Conservation (phyloP, 2,113 vertebrate genomes). For the Aptenodytes forsteri region DNA sequence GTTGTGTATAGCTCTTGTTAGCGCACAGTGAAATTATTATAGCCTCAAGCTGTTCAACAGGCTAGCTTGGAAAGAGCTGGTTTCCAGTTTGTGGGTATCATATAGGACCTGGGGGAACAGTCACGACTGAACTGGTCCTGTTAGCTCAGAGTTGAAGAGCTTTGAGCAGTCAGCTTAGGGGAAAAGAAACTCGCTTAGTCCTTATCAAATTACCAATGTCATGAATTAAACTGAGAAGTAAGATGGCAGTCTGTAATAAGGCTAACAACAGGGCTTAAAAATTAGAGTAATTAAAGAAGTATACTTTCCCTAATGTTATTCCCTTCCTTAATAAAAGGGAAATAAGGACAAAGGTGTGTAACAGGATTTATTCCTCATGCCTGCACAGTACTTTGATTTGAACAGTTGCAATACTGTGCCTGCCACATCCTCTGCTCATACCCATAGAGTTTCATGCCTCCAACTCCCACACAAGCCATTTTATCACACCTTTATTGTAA, state of each 20-base stretch:
- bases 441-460: background rate
- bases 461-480: background rate
- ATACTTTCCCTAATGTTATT: background rate
- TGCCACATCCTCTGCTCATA: background rate
- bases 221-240: background rate
- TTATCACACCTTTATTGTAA: background rate
- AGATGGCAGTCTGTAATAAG: background rate
- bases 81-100: background rate
- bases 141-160: background rate
- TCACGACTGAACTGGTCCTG: rapidly evolving
- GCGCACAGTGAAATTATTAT: background rate
- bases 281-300: background rate
- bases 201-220: background rate
- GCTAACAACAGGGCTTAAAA: background rate
- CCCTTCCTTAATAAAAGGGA: background rate
- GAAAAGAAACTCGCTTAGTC: background rate
- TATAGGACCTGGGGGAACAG: background rate
- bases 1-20: background rate
- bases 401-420: background rate
- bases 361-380: background rate
- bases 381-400: background rate
- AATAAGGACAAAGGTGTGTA: background rate
- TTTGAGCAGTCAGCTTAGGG: background rate
- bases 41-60: background rate
- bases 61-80: background rate